Conservation (phyloP, 2,113 vertebrate species). For the Muscicapa adusta region DNA sequence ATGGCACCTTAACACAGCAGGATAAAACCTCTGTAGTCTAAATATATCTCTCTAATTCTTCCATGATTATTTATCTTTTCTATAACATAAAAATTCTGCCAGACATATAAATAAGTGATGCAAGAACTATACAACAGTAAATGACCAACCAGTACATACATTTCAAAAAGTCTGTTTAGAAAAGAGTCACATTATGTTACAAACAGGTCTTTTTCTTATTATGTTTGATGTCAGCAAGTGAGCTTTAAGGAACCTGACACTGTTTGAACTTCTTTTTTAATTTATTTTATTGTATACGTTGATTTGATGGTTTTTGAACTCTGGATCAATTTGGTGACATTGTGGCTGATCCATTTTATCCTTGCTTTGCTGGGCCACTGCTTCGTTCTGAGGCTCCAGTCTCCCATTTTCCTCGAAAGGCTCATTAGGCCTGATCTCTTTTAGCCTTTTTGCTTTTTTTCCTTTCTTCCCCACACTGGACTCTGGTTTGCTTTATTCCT, state of each 20-base stretch:
- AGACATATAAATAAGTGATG: background rate
- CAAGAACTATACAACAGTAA: background rate
- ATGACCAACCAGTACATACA: background rate
- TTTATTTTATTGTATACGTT: slow-evolving; percentile 58
- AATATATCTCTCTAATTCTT: background rate
- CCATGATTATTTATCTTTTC: background rate
- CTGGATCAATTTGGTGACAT: slow-evolving; percentile 65
- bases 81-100: background rate
- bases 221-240: slow-evolving; percentile 8
- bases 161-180: slow-evolving; percentile 50
- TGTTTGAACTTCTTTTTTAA: slow-evolving; percentile 49
- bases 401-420: slow-evolving; percentile 56
- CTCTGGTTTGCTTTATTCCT: slow-evolving; percentile 65
- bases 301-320: slow-evolving; percentile 69
- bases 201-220: slow-evolving; percentile 40
- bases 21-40: background rate
- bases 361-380: slow-evolving; percentile 66
- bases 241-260: slow-evolving; percentile 48
- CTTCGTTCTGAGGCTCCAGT: slow-evolving; percentile 58
- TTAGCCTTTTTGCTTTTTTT: slow-evolving; percentile 68
- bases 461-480: slow-evolving; percentile 58
- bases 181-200: slow-evolving; percentile 50
- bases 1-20: slow-evolving; percentile 28
- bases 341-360: slow-evolving; percentile 69
- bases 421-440: slow-evolving; percentile 70